Percentiles rank a stretch among this genome's conserved stretches.
Conservation (phyloP, 2,888 invertebrate species). For the Cephus pulcher region DNA sequence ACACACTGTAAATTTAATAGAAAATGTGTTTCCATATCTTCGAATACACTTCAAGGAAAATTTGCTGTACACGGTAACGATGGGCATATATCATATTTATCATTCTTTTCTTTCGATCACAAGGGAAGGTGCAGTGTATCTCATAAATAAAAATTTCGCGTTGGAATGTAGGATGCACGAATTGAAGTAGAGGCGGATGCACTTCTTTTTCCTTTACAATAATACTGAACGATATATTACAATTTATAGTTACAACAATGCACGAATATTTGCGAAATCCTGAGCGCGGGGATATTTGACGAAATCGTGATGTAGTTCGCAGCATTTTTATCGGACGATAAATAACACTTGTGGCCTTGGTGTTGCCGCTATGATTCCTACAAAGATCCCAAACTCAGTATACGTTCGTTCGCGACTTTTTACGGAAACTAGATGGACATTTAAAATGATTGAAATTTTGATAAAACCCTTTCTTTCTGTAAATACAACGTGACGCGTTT, state of each 20-base stretch:
- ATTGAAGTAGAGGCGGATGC: slow-evolving; percentile 40
- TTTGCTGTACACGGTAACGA: slow-evolving; percentile 18
- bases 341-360: slow-evolving; percentile 31
- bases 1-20: slow-evolving; percentile 16
- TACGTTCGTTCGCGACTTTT: not conserved
- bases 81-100: slow-evolving; percentile 17
- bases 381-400: not conserved
- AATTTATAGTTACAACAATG: slow-evolving; percentile 49
- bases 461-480: not conserved
- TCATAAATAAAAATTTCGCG: slow-evolving; percentile 42
- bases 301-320: slow-evolving; percentile 19
- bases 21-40: slow-evolving; percentile 28
- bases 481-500: not conserved
- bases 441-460: not conserved
- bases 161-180: slow-evolving; percentile 61
- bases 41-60: slow-evolving; percentile 7
- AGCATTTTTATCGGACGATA: slow-evolving; percentile 19
- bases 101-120: slow-evolving; percentile 10
- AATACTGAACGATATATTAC: slow-evolving; percentile 64
- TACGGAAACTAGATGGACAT: not conserved
- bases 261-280: not conserved
- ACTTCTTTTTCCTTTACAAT: slow-evolving; percentile 46
- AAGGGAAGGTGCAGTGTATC: slow-evolving; percentile 25
- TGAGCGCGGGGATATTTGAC: slow-evolving; percentile 25
- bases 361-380: slow-evolving; percentile 22